Evolutionary conservation across 2,888 invertebrate species (phyloP), one percentile per base, ranked within the genome.

Genomic region (Aspidapion aeneum): DNA sequence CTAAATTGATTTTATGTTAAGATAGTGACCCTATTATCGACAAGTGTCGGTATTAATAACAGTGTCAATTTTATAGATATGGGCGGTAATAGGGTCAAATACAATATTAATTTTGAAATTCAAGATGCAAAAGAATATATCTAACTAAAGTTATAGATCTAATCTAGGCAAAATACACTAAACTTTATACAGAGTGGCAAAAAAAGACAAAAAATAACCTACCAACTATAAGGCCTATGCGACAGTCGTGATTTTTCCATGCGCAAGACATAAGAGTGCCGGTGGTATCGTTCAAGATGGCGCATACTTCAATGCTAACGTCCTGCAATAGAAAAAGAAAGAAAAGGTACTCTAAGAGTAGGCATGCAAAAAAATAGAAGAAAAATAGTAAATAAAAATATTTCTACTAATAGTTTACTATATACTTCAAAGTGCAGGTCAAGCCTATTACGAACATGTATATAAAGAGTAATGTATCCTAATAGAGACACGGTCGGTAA

Each of bases 181-280:
- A 35, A 35, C 3, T 12, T 7, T 7, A 35, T 12, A 35, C n/a
- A n/a, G n/a, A n/a, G n/a, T n/a, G n/a, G n/a, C n/a, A n/a, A n/a
- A n/a, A n/a, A n/a, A n/a, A n/a, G n/a, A n/a, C n/a, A 35, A 35
- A 35, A 3, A 35, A 35, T 35, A 52, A 68, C 88, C 85, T 85
- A 90, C 91, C 92, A 72, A 91, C 85, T 76, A 94, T 94, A 63
- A 93, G 83, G 74, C 94, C 96, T 79, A 96, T 83, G 74, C 88
- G 85, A 81, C 92, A 92, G 77, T 87, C 82, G 64, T 83, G 85
- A 80, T 92, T 89, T 78, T 88, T 87, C 84, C 91, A 91, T 63
- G 94, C 94, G 81, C 94, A 95, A 18, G 95, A 93, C 93, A 96
- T 94, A 70, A 96, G 84, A 18, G 94, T 94, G 69, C 96, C 96